Percentiles rank a stretch among this genome's conserved stretches.
Conservation (phyloP, 2,888 invertebrate species). For the Agelastica alni region DNA sequence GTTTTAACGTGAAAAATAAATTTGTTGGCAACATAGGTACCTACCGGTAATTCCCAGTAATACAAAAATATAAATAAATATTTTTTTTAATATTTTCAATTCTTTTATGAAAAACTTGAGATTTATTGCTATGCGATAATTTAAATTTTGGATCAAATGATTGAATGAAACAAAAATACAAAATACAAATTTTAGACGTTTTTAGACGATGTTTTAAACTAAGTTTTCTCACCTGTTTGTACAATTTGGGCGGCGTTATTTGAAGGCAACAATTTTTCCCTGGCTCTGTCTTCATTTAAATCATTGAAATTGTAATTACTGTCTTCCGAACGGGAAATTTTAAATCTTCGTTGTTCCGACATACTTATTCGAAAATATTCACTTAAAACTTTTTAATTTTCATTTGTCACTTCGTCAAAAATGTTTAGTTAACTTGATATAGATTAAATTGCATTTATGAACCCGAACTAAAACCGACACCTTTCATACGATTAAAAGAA, state of each 20-base stretch:
- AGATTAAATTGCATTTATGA: slow-evolving; percentile 26
- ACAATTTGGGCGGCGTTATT: slow-evolving; percentile 29
- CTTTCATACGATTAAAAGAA: slow-evolving; percentile 36
- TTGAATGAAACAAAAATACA: no score
- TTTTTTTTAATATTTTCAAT: no score
- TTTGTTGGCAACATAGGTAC: no score
- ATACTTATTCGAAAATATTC: slow-evolving; percentile 51
- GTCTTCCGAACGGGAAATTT: slow-evolving; percentile 65
- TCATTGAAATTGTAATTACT: slow-evolving; percentile 59
- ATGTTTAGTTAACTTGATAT: background rate
- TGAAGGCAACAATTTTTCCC: slow-evolving; percentile 44
- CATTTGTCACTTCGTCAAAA: slow-evolving; percentile 1
- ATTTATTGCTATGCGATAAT: no score
- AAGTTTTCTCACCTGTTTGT: slow-evolving; percentile 34
- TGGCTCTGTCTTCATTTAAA: slow-evolving; percentile 42
- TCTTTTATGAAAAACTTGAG: no score
- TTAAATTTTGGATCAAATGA: no score
- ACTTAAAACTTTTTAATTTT: slow-evolving; percentile 20
- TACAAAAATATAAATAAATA: no score
- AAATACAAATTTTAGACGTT: no score
- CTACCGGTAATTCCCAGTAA: no score
- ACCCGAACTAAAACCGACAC: slow-evolving; percentile 42
- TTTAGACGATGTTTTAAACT: no score
- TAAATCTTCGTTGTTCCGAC: slow-evolving; percentile 62
- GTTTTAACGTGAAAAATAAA: no score